Conservation (phyloP, 2,797 vertebrate genomes). For the Poeciliopsis paucimaculata region DNA sequence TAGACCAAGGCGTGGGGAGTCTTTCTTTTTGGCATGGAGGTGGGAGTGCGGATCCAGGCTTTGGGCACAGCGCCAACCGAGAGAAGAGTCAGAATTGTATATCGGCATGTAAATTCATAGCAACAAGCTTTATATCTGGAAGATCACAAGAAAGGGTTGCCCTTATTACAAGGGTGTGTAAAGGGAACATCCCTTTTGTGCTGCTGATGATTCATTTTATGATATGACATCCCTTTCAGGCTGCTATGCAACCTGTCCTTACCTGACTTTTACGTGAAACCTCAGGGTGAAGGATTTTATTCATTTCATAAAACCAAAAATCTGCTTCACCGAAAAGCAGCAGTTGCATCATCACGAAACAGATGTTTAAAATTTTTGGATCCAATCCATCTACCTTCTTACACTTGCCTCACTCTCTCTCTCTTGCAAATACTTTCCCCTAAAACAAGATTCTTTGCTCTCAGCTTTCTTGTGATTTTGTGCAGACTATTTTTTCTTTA, state of each 20-base stretch:
- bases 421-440: conserved; percentile 24
- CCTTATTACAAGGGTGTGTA: conserved; percentile 41
- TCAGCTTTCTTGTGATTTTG: conserved; percentile 60
- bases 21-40: conserved; percentile 62
- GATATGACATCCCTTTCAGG: conserved; percentile 22
- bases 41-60: conserved; percentile 47
- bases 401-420: conserved; percentile 21
- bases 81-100: conserved; percentile 36
- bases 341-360: conserved; percentile 66
- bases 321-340: conserved; percentile 31
- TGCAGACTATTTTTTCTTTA: conserved; percentile 42
- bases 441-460: conserved; percentile 48
- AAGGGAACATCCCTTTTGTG: conserved; percentile 5
- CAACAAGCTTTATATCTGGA: conserved; percentile 41
- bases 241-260: conserved; percentile 36
- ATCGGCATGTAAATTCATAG: conserved; percentile 39
- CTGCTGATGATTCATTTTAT: conserved; percentile 42
- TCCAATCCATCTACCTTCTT: conserved; percentile 52
- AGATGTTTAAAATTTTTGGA: conserved; percentile 69
- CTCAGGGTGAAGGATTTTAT: conserved; percentile 47
- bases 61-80: conserved; percentile 49
- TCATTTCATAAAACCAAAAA: conserved; percentile 30
- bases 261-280: conserved; percentile 35
- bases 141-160: conserved; percentile 41
- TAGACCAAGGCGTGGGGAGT: conserved; percentile 61